These are phyloP conservation scores for Zhuqinia jingwanae DNA, from an alignment of 2,888 invertebrate genomes.

Conservation along the genomic window DNA sequence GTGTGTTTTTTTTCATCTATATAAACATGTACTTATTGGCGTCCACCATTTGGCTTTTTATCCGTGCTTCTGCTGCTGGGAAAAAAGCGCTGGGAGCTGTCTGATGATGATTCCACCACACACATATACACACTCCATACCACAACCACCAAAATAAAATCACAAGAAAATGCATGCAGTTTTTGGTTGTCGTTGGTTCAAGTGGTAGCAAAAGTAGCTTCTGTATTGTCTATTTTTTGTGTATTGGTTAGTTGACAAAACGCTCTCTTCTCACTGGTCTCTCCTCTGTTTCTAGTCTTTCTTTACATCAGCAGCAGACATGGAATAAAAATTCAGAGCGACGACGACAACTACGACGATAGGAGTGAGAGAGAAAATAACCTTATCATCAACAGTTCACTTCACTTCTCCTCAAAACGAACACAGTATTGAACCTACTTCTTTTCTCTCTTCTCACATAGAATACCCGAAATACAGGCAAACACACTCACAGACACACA, in stretches of 20 bases:
- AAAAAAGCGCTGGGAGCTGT: not conserved
- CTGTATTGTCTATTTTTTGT: not conserved
- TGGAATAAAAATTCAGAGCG: not conserved
- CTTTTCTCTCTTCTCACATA: not conserved
- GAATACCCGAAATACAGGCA: not conserved
- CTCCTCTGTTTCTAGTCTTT: too few species aligned
- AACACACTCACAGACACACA: not conserved
- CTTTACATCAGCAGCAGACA: not conserved
- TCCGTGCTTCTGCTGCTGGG: not conserved
- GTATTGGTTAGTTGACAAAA: slow-evolving; percentile 15
- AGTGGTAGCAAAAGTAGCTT: not conserved
- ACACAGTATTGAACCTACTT: slow-evolving; percentile 32
- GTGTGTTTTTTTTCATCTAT: not conserved
- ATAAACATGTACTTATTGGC: too few species aligned
- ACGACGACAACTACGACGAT: not conserved
- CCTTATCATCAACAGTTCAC: slow-evolving; percentile 38
- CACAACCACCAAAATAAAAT: too few species aligned
- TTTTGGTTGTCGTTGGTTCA: not conserved
- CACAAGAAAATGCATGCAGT: not conserved
- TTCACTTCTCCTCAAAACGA: slow-evolving; percentile 2
- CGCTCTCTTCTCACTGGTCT: not conserved
- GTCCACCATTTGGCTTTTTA: slow-evolving; percentile 1
- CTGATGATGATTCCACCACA: not conserved
- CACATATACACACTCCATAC: too few species aligned
- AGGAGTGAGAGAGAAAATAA: not conserved